These are phyloP conservation scores for Pelecanus crispus DNA, from an alignment of 2,113 vertebrate genomes.

Conservation along the genomic window DNA sequence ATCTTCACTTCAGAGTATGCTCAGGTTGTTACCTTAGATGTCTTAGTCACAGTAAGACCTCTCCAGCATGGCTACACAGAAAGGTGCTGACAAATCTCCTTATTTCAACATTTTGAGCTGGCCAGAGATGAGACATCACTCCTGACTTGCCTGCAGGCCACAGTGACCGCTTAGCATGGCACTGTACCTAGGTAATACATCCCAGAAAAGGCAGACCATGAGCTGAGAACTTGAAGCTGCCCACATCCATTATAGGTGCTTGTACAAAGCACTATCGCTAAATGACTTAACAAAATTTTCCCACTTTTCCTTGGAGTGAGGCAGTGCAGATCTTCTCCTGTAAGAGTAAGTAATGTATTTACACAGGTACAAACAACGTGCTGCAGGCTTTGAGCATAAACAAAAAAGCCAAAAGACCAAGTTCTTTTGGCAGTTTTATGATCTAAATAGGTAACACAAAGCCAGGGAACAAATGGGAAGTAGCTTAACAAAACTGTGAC, in stretches of 20 bases:
- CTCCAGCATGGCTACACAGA: background rate
- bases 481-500: background rate
- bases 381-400: background rate
- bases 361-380: background rate
- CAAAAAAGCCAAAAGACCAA: background rate
- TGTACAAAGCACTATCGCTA: background rate
- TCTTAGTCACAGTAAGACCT: background rate
- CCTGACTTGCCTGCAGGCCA: background rate
- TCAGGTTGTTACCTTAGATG: background rate
- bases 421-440: background rate
- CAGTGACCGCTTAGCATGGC: background rate
- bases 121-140: background rate
- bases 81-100: background rate
- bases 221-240: background rate
- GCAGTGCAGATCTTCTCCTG: background rate
- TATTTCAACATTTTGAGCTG: background rate
- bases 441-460: background rate
- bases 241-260: background rate
- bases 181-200: accelerated
- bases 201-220: background rate
- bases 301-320: background rate
- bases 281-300: background rate
- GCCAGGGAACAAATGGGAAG: background rate
- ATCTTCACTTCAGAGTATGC: accelerated
- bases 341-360: background rate